phyloP scores from a whole-genome alignment of 2,888 invertebrate genomes.

The Polylopha cassiicola region DNA sequence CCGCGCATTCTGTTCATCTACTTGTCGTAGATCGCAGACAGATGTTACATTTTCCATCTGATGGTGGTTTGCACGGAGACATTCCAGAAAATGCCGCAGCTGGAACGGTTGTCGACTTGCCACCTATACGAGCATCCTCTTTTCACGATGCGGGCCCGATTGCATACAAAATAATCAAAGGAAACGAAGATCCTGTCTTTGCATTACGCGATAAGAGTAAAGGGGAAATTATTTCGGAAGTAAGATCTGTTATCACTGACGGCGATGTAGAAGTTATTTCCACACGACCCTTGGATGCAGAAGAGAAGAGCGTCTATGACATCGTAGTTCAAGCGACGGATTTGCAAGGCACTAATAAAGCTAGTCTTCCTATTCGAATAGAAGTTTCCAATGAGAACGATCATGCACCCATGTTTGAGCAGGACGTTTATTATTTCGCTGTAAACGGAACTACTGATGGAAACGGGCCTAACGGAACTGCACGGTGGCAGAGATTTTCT shows the following conservation, averaged over 20 bases:
- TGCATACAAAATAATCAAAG: slow-evolving; percentile 87
- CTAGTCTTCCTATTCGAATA: slow-evolving; percentile 86
- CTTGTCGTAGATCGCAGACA: slow-evolving; percentile 89
- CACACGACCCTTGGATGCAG: slow-evolving; percentile 86
- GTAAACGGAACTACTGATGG: slow-evolving; percentile 80
- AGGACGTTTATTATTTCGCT: slow-evolving; percentile 86
- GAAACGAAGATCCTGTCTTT: slow-evolving; percentile 85
- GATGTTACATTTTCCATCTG: slow-evolving; percentile 86
- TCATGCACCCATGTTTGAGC: slow-evolving; percentile 90
- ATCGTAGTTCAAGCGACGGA: slow-evolving; percentile 89
- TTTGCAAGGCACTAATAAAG: slow-evolving; percentile 86
- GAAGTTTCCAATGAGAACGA: slow-evolving; percentile 93
- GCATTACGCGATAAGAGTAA: slow-evolving; percentile 80
- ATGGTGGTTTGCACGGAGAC: slow-evolving; percentile 80
- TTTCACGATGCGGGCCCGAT: slow-evolving; percentile 82
- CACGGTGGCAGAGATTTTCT: slow-evolving; percentile 86
- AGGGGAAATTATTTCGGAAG: slow-evolving; percentile 56
- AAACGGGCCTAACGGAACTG: slow-evolving; percentile 77
- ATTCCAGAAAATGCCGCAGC: slow-evolving; percentile 86
- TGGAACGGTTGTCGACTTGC: slow-evolving; percentile 84
- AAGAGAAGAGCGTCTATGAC: slow-evolving; percentile 82
- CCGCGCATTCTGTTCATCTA: slow-evolving; percentile 87
- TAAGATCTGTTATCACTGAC: slow-evolving; percentile 74
- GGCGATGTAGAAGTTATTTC: slow-evolving; percentile 87
- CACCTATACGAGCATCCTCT: slow-evolving; percentile 83